Evolutionary conservation across 2,888 invertebrate genomes (phyloP).

Genomic region (Oasisia sp.): DNA sequence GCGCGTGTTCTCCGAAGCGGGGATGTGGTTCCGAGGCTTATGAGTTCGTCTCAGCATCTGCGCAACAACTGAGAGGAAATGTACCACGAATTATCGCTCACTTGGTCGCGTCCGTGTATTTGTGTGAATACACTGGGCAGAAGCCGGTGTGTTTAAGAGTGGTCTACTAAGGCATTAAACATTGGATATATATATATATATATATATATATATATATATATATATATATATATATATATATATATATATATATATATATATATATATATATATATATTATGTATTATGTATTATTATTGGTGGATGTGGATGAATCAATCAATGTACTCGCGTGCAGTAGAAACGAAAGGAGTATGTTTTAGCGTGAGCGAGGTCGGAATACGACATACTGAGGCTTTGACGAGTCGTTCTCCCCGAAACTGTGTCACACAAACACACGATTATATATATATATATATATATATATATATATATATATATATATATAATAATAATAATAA

Average conservation of each 20-base stretch:
- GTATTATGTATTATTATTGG: neutral
- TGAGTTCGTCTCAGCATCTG: neutral
- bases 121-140: too few species aligned
- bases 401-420: too few species aligned
- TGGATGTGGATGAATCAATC: neutral
- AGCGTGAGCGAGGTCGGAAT: neutral
- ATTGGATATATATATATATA: too few species aligned
- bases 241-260: neutral
- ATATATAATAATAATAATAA: too few species aligned
- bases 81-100: neutral
- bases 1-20: neutral
- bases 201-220: too few species aligned
- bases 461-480: too few species aligned
- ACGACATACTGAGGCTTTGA: neutral
- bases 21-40: neutral
- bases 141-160: too few species aligned
- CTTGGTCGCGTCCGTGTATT: neutral
- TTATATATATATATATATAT: too few species aligned
- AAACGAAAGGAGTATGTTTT: neutral
- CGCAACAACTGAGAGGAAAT: neutral
- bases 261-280: conserved; percentile 18
- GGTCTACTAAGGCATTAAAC: too few species aligned
- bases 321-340: neutral
- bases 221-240: too few species aligned
- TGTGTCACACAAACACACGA: too few species aligned